Percentiles rank a stretch among this genome's conserved stretches.
Evolutionary conservation across 2,888 invertebrate species (phyloP).

Genomic region (Ophion costatus): DNA sequence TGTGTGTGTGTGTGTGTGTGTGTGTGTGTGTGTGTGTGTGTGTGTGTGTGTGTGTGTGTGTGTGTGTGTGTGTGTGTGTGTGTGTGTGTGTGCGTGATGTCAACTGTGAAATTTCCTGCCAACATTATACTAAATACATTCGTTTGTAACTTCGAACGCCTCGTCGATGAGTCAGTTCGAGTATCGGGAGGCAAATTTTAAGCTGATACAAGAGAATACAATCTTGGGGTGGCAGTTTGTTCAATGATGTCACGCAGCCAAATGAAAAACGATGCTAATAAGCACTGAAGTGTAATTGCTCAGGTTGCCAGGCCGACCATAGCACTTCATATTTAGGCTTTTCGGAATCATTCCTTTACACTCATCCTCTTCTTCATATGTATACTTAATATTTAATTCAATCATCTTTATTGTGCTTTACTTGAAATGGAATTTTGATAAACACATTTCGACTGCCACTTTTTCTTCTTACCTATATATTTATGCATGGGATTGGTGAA

Average conservation of each 20-base stretch:
- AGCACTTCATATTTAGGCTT: no score
- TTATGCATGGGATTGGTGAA: no score
- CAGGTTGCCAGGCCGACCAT: no score
- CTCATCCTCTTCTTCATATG: no score
- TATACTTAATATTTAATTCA: no score
- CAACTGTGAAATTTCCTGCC: constrained; percentile 44
- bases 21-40: background rate
- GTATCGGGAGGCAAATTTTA: constrained; percentile 38
- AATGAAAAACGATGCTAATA: background rate
- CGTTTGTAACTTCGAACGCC: constrained; percentile 32
- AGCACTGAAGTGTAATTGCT: background rate
- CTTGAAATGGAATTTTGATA: no score
- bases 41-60: background rate
- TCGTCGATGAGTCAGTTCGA: constrained; percentile 51
- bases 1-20: background rate
- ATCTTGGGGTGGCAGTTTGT: background rate
- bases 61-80: background rate
- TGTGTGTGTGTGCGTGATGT: constrained; percentile 10
- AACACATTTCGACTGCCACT: no score
- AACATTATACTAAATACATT: constrained; percentile 10
- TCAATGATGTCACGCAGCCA: background rate
- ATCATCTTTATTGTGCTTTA: no score
- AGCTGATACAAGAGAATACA: background rate
- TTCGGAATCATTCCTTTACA: no score
- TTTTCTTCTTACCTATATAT: no score